These are phyloP conservation scores for Notarius quadriscutis DNA, from an alignment of 2,113 vertebrate genomes.

Conservation along the genomic window DNA sequence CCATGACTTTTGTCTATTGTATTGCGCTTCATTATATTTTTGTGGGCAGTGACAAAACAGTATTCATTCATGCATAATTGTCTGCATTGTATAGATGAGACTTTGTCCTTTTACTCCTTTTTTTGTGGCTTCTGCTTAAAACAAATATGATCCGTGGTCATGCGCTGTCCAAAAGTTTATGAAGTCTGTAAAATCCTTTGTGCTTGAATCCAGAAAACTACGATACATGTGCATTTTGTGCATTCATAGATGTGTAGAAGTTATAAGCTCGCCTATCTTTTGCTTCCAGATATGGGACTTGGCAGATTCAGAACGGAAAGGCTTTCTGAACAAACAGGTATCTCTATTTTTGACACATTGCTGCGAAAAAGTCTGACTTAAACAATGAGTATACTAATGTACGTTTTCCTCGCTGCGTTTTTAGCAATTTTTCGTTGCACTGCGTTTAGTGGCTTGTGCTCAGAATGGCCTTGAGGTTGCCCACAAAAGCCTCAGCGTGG, in stretches of 20 bases:
- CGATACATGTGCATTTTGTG: background rate
- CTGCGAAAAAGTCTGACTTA: background rate
- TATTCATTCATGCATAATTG: background rate
- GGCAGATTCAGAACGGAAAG: slow-evolving; percentile 92
- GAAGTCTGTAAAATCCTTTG: background rate
- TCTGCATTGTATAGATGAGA: background rate
- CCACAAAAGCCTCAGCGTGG: slow-evolving; percentile 82
- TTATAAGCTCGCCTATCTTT: background rate
- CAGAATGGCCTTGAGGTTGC: slow-evolving; percentile 97
- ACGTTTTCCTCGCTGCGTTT: slow-evolving; percentile 8
- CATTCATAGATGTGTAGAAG: background rate
- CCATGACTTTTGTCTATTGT: background rate
- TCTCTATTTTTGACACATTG: background rate
- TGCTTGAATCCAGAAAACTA: background rate
- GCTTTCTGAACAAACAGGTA: slow-evolving; percentile 79
- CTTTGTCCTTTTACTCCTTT: too few species aligned
- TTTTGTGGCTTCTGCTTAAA: background rate
- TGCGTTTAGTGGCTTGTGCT: slow-evolving; percentile 93
- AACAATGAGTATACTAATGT: background rate
- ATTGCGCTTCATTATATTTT: background rate
- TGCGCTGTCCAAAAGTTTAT: background rate
- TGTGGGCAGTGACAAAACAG: background rate
- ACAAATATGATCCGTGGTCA: too few species aligned
- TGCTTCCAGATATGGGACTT: slow-evolving; percentile 93
- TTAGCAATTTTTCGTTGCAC: slow-evolving; percentile 94